Evolutionary conservation across 2,113 vertebrate genomes (phyloP).

Genomic region (Trochalopteron elliotii): DNA sequence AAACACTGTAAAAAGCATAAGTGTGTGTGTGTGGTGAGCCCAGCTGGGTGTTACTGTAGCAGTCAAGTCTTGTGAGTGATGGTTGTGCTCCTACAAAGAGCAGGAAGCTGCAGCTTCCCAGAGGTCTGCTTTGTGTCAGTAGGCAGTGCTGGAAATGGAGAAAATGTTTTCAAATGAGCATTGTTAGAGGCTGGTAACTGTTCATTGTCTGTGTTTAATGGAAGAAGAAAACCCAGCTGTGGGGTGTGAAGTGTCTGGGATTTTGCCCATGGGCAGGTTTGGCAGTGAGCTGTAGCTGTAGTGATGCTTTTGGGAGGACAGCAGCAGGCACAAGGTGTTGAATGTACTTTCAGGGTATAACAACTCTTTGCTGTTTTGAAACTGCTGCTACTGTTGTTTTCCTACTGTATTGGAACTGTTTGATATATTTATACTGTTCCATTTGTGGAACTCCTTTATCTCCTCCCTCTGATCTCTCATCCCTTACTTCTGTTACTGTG

Average conservation of each 20-base stretch:
- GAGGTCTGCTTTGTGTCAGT: not conserved
- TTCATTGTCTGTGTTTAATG: not conserved
- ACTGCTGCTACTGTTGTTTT: constrained; percentile 61
- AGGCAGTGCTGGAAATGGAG: not conserved
- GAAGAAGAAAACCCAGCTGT: not conserved
- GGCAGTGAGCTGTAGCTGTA: not conserved
- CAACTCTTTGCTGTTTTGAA: constrained; percentile 26
- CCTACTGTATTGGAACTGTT: constrained; percentile 49
- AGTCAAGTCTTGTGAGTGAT: not conserved
- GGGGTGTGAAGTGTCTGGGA: not conserved
- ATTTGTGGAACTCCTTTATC: constrained; percentile 8
- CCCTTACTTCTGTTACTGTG: constrained; percentile 49
- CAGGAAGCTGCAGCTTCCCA: not conserved
- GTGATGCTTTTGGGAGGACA: not conserved
- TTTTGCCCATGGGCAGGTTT: not conserved
- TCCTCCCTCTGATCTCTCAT: not conserved
- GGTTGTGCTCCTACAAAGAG: not conserved
- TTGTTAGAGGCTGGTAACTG: not conserved
- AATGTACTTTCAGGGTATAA: constrained; percentile 25
- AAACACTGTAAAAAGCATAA: not conserved
- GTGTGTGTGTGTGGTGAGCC: not conserved
- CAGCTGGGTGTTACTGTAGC: not conserved
- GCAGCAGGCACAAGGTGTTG: not conserved
- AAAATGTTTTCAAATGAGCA: not conserved
- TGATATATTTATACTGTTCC: constrained; percentile 53